Conservation (phyloP, 2,888 invertebrate species). For the Lepidochitona cinerea region DNA sequence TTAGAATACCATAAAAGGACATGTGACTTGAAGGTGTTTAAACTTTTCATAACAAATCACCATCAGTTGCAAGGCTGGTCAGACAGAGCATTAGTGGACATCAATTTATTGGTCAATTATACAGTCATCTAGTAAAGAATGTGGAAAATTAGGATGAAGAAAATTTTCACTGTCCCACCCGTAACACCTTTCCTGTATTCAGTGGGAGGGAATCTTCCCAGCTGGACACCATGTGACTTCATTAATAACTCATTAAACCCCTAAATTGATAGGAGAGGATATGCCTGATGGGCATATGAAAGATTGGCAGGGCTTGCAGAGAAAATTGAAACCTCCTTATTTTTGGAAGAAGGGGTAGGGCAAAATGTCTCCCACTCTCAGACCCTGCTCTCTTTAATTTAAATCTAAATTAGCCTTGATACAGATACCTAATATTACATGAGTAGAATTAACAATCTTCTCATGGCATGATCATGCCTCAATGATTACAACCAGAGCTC, state of each 20-base stretch:
- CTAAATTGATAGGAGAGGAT: background rate
- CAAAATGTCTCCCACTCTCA: background rate
- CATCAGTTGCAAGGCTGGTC: too few relatives aligned
- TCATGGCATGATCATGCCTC: too few relatives aligned
- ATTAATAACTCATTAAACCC: background rate
- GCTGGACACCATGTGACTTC: background rate
- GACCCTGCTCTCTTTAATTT: too few relatives aligned
- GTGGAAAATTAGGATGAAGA: too few relatives aligned
- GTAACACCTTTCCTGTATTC: background rate
- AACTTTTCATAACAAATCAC: too few relatives aligned
- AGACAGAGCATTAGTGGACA: background rate
- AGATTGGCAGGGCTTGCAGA: background rate
- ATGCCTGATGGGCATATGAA: conserved; percentile 3
- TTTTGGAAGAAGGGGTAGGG: background rate
- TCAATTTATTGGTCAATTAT: background rate
- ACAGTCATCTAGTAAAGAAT: background rate
- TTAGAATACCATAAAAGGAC: too few relatives aligned
- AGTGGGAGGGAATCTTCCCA: background rate
- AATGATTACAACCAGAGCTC: too few relatives aligned
- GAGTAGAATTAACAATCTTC: too few relatives aligned
- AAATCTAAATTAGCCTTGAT: too few relatives aligned
- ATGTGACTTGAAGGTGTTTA: too few relatives aligned
- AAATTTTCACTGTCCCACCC: background rate
- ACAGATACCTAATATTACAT: too few relatives aligned
- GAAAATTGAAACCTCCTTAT: background rate